These are phyloP conservation scores for Lycopodina hypogea DNA, from an alignment of 37 sponge, comb jelly and placozoan species.

Conservation along the genomic window DNA sequence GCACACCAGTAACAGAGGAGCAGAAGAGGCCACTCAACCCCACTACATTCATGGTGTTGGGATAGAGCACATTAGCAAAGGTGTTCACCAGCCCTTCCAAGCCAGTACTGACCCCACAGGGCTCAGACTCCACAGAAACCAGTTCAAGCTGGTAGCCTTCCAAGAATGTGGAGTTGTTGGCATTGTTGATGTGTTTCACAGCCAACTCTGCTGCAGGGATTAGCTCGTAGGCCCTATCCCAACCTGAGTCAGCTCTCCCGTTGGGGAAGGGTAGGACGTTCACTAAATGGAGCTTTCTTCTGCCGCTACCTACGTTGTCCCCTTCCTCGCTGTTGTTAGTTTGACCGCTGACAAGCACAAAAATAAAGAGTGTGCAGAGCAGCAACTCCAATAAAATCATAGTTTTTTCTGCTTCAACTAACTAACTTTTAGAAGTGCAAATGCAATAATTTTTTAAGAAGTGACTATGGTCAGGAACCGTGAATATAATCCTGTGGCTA, in stretches of 20 bases:
- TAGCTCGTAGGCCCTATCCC: conserved; percentile 23
- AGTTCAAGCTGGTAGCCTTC: conserved; percentile 37
- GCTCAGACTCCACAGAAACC: conserved; percentile 8
- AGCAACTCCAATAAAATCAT: too few species aligned
- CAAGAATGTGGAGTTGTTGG: background rate
- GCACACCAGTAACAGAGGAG: conserved; percentile 18
- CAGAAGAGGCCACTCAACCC: conserved; percentile 36
- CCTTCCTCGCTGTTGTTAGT: too few species aligned
- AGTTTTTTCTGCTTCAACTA: too few species aligned
- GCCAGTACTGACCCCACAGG: conserved; percentile 6
- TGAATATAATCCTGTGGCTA: too few species aligned
- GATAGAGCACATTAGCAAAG: background rate
- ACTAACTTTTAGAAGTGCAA: too few species aligned
- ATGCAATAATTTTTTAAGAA: too few species aligned
- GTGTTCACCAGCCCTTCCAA: background rate
- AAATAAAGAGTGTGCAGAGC: too few species aligned
- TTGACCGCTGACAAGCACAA: too few species aligned
- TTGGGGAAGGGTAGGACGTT: conserved; percentile 28
- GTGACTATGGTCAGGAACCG: too few species aligned
- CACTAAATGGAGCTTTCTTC: conserved; percentile 11
- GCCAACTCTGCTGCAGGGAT: conserved; percentile 57
- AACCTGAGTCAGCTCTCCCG: conserved; percentile 2
- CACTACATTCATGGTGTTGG: conserved; percentile 10
- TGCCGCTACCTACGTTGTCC: too few species aligned
- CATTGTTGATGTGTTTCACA: conserved; percentile 40